These are phyloP conservation scores for Araneus ventricosus DNA, from an alignment of 1,140 invertebrate species.

Conservation along the genomic window DNA sequence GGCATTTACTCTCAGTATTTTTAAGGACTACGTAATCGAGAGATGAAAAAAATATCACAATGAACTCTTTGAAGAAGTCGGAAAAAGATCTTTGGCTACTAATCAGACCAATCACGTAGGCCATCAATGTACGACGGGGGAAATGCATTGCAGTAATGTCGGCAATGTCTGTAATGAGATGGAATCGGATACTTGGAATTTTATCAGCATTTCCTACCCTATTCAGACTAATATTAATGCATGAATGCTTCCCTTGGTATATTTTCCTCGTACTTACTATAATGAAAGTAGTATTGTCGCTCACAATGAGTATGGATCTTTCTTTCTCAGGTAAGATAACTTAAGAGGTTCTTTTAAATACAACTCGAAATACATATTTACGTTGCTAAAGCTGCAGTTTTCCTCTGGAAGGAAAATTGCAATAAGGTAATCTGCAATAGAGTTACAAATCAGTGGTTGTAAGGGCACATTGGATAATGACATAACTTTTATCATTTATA, in stretches of 20 bases:
- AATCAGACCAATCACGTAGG: not conserved
- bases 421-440: too few relatives aligned
- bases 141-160: not conserved
- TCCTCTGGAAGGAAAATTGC: too few relatives aligned
- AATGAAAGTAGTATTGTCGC: not conserved
- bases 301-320: too few relatives aligned
- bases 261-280: not conserved
- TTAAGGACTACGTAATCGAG: not conserved
- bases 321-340: too few relatives aligned
- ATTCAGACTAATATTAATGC: not conserved
- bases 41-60: not conserved
- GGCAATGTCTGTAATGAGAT: not conserved
- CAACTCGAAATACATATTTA: too few relatives aligned
- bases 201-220: not conserved
- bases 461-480: too few relatives aligned
- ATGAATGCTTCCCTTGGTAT: not conserved
- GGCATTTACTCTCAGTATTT: too few relatives aligned
- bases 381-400: too few relatives aligned
- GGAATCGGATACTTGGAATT: conserved; percentile 3
- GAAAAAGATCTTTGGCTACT: not conserved
- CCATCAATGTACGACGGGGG: not conserved
- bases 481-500: too few relatives aligned
- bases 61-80: not conserved
- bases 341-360: too few relatives aligned
- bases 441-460: too few relatives aligned